Evolutionary conservation across 2,113 vertebrate genomes (phyloP).

Genomic region (Eulemur macaco): DNA sequence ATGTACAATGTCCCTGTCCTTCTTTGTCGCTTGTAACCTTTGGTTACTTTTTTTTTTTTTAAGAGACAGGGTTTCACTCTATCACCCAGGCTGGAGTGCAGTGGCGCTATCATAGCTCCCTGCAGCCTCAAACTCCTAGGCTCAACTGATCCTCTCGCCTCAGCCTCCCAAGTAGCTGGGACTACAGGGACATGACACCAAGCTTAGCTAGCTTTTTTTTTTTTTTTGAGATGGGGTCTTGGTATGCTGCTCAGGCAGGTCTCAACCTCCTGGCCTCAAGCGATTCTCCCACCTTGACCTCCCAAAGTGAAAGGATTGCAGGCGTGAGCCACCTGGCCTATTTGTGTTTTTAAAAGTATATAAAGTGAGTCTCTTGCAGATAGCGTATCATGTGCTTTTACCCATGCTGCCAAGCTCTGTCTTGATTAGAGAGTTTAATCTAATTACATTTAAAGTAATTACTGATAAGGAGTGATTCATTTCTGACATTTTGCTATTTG

Average conservation of each 20-base stretch:
- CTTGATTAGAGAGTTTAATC: neutral
- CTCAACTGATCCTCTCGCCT: neutral
- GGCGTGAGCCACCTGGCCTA: neutral
- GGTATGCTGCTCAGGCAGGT: neutral
- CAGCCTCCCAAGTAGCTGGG: neutral
- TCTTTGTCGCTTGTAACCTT: neutral
- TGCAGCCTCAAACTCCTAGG: neutral
- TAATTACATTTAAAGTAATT: neutral
- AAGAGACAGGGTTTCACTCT: neutral
- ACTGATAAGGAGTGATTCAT: neutral
- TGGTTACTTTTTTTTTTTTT: too few species aligned
- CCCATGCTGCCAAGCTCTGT: neutral
- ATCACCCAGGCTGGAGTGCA: neutral
- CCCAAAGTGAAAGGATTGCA: neutral
- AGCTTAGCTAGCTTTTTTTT: neutral
- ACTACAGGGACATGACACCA: neutral
- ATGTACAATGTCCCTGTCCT: neutral
- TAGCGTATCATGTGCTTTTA: neutral
- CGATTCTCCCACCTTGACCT: neutral
- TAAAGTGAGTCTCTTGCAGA: neutral
- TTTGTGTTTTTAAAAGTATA: neutral
- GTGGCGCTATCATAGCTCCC: neutral
- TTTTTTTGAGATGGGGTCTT: neutral
- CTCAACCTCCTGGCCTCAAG: neutral
- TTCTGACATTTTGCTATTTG: neutral